These are phyloP conservation scores for Cyphomyrmex costatus DNA, from an alignment of 1,140 invertebrate genomes.

Conservation along the genomic window DNA sequence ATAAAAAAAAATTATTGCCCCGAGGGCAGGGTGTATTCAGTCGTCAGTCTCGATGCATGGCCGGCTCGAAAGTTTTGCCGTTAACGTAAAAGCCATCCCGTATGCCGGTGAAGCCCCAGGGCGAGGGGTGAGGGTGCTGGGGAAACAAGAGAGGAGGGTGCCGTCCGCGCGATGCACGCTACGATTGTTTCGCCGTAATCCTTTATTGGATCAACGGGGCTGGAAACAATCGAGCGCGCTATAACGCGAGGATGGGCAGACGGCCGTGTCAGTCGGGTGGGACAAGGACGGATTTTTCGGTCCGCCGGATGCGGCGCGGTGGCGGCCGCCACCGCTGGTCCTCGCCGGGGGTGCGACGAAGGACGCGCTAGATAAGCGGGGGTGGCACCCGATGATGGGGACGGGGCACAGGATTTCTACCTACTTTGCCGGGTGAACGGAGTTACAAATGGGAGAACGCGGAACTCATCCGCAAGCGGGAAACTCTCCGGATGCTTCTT, in stretches of 20 bases:
- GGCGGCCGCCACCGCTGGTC: not conserved
- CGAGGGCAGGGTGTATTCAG: slow-evolving; percentile 34
- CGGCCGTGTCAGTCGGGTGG: slow-evolving; percentile 61
- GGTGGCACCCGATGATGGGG: slow-evolving; percentile 68
- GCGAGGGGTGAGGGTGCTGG: not conserved
- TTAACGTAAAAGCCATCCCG: slow-evolving; percentile 81
- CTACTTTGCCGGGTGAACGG: slow-evolving; percentile 85
- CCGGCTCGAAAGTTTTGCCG: slow-evolving; percentile 79
- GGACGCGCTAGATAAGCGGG: slow-evolving; percentile 62
- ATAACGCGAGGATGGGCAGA: slow-evolving; percentile 78
- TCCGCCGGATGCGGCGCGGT: slow-evolving; percentile 51
- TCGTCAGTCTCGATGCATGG: slow-evolving; percentile 15
- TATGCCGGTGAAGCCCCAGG: not conserved
- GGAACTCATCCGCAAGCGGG: slow-evolving; percentile 81
- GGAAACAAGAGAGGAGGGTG: slow-evolving; percentile 54
- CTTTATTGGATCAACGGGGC: slow-evolving; percentile 86
- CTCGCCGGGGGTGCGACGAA: slow-evolving; percentile 6
- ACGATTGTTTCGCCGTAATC: slow-evolving; percentile 86
- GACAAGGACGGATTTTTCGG: slow-evolving; percentile 64
- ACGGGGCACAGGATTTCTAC: slow-evolving; percentile 79
- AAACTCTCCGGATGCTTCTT: slow-evolving; percentile 8
- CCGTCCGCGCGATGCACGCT: slow-evolving; percentile 80
- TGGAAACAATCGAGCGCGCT: slow-evolving; percentile 85
- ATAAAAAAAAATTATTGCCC: slow-evolving; percentile 5
- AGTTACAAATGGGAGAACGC: slow-evolving; percentile 85